Base-by-base conservation (phyloP, 2,888 invertebrate genomes). In the Cryptocephalus moraei region DNA sequence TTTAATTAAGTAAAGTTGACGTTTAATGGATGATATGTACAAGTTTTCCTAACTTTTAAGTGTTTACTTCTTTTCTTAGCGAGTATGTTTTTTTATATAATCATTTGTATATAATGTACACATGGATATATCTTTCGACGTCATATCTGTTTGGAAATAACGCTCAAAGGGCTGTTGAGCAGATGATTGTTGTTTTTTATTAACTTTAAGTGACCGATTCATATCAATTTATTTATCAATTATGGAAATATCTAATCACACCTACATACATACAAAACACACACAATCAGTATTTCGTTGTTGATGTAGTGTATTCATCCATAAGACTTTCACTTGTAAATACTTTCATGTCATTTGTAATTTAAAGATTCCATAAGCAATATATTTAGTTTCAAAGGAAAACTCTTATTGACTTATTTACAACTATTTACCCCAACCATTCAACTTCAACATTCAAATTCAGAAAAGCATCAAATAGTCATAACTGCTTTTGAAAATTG, bases 201-300 rank as follows among this genome's bases (percentile, higher is more conserved):
- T 42, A 42, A 42, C 61, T 65, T 65, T 62, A 59, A 61, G 65
- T 64, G 67, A 69, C 66, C 56, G 63, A 68, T 66, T 68, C 69
- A 69, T 69, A 69, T 69, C 69, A 69, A 65, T 68, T 69, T 65
- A 59, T 67, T 69, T 68, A 69, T 67, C 66, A 68, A 61, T 60
- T 60, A 58, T 57, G 56, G 54, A 60, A 61, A 63, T 64, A 62
- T 64, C 13, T 42, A 42, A 22, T 22, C 42, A 31, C 12, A 42
- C 57, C 51, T 54, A 61, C 53, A 61, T 54, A 59, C 58, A 62
- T 62, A 59, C 57, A 61, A 59, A 52, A 52, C 56, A 55, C 56
- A 59, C 57, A 59, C 59, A 59, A 57, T 59, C 56, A 56, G 58
- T 58, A 55, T 57, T 60, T 55, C 57, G 56, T 57, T 61, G 50